phyloP scores from a whole-genome alignment of 2,888 invertebrate genomes.

The Cryptocephalus primarius region DNA sequence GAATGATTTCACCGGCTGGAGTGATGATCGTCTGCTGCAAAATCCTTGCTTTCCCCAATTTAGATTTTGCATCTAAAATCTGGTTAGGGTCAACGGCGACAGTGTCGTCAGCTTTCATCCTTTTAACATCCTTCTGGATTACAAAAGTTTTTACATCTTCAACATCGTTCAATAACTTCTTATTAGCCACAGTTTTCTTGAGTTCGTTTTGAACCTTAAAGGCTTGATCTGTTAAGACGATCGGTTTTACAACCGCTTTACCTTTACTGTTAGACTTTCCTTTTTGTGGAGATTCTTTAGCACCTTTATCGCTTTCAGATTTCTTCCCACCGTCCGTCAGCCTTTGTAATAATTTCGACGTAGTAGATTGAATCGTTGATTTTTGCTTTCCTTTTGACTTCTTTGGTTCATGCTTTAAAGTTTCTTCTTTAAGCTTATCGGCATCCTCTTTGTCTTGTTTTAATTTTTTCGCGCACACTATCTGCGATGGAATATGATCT shows the following conservation, averaged over 20 bases:
- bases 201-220: background rate
- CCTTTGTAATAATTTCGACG: slow-evolving; percentile 46
- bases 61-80: background rate
- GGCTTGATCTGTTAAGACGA: slow-evolving; percentile 31
- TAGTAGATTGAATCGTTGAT: slow-evolving; percentile 30
- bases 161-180: slow-evolving; percentile 19
- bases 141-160: slow-evolving; percentile 36
- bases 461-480: slow-evolving; percentile 15
- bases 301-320: background rate
- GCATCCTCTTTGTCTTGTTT: slow-evolving; percentile 7
- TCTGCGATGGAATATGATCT: slow-evolving; percentile 26
- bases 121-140: slow-evolving; percentile 27
- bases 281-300: background rate
- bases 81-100: slow-evolving; percentile 3
- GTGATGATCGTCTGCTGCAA: slow-evolving; percentile 37
- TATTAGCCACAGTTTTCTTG: background rate
- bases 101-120: slow-evolving; percentile 4
- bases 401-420: background rate
- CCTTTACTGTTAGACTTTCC: background rate
- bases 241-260: slow-evolving; percentile 20
- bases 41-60: slow-evolving; percentile 31
- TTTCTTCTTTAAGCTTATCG: slow-evolving; percentile 25
- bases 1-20: slow-evolving; percentile 31
- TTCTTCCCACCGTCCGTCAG: slow-evolving; percentile 20
- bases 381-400: slow-evolving; percentile 17